Evolutionary conservation across 2,113 vertebrate species (phyloP).

Genomic region (Hypomesus transpacificus): DNA sequence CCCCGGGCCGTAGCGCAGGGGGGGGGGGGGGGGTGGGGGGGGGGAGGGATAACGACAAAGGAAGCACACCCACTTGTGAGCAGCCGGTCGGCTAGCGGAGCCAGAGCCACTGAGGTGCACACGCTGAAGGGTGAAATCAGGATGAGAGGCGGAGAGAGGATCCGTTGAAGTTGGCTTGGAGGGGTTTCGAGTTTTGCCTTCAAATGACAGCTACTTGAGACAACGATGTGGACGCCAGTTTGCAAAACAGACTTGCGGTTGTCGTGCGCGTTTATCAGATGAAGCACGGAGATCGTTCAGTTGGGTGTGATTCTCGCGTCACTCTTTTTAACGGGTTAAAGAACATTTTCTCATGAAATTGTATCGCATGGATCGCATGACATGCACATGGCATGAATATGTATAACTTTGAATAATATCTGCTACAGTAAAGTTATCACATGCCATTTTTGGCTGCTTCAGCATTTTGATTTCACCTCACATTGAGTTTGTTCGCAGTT

Average conservation of each 20-base stretch:
- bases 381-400: neutral
- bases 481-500: neutral
- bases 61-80: neutral
- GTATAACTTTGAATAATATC: conserved; percentile 14
- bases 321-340: neutral
- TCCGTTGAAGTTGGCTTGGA: conserved; percentile 3
- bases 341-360: neutral
- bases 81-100: neutral
- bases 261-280: too few relatives aligned
- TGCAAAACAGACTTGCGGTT: too few relatives aligned
- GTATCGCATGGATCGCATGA: neutral
- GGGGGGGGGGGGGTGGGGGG: too few relatives aligned
- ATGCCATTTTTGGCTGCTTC: conserved; percentile 20
- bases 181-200: too few relatives aligned
- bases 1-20: too few relatives aligned
- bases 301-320: too few relatives aligned
- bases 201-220: too few relatives aligned
- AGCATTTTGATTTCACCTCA: neutral
- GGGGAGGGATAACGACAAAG: neutral
- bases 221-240: too few relatives aligned
- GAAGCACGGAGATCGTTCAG: too few relatives aligned
- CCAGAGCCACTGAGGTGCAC: neutral
- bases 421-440: neutral
- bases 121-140: conserved; percentile 9
- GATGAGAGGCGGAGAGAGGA: conserved; percentile 6